Conservation (phyloP, 2,888 invertebrate species). For the Dryomyza anilis region DNA sequence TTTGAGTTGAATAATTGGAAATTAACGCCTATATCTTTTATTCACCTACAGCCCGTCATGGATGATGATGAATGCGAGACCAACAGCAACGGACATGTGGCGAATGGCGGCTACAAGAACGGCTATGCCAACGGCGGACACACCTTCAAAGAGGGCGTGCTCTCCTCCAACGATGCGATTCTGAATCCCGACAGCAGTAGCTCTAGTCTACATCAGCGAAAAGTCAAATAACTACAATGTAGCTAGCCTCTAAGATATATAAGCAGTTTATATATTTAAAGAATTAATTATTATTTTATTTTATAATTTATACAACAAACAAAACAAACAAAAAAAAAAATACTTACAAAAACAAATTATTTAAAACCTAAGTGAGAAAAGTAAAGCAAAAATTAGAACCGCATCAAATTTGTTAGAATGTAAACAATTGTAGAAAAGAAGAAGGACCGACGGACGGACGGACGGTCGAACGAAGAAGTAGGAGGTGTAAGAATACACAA, state of each 20-base stretch:
- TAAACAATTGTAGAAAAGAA: too few relatives aligned
- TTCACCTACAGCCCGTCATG: conserved; percentile 69
- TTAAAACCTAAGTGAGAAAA: too few relatives aligned
- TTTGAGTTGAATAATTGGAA: background rate
- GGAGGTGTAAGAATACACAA: too few relatives aligned
- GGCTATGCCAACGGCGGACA: conserved; percentile 52
- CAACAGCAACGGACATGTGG: conserved; percentile 43
- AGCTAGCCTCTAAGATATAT: conserved; percentile 33
- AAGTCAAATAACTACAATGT: conserved; percentile 60
- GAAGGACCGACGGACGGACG: too few relatives aligned
- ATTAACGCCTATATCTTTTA: background rate
- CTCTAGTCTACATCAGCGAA: conserved; percentile 60
- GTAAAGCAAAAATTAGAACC: too few relatives aligned
- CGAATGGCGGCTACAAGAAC: conserved; percentile 45
- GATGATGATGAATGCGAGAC: conserved; percentile 62
- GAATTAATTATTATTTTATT: conserved; percentile 8
- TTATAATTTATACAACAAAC: conserved; percentile 22
- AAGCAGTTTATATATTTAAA: conserved; percentile 12
- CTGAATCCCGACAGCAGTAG: conserved; percentile 57
- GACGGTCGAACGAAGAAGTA: too few relatives aligned
- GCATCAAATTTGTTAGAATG: too few relatives aligned
- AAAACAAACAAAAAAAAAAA: too few relatives aligned
- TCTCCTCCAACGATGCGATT: conserved; percentile 56
- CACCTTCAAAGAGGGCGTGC: conserved; percentile 43
- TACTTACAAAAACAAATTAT: too few relatives aligned